Evolutionary conservation across 2,888 invertebrate genomes (phyloP), one percentile per base, ranked within the genome.

Genomic region (Sericinus montela): DNA sequence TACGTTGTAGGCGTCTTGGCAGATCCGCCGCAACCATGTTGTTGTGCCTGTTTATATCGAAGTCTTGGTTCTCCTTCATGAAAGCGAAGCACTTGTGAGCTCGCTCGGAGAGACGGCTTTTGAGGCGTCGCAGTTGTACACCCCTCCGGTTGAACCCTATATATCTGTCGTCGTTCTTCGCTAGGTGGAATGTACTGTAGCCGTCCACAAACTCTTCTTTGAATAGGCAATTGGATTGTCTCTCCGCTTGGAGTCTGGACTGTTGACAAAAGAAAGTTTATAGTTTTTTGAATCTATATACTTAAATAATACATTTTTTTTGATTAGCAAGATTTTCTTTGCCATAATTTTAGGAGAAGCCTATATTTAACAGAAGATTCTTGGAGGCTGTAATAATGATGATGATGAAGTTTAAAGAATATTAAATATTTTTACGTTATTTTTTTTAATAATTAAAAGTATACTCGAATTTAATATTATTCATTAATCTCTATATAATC

Each of bases 81-180:
- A 92, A 92, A 60, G 90, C 91, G 78, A 90, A 87, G 74, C 92
- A 92, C 69, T 89, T 90, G 75, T 89, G 88, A 54, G 80, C 79
- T 29, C 83, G 83, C 62, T 76, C 70, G 59, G 75, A 69, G 36
- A 79, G 67, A 57, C 73, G 81, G 56, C 74, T 83, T 74, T 78
- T 85, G 63, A 72, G 74, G 45, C 81, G 81, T 39, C 82, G 88
- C 65, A 92, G 80, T 65, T 91, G 92, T 60, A 79, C 69, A 45
- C 93, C 93, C 57, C 80, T 78, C 62, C 84, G 83, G 80, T 91
- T 92, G 90, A 93, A 92, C 60, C 92, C 92, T 69, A 92, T 87
- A 78, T 89, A 92, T 63, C 91, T 91, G 67, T 90, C 85, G 62
- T 76, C 75, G 79, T 92, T 89, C 63, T 84, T 90, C 72, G 87